Conservation (phyloP, 2,797 vertebrate species). For the Labroides dimidiatus region DNA sequence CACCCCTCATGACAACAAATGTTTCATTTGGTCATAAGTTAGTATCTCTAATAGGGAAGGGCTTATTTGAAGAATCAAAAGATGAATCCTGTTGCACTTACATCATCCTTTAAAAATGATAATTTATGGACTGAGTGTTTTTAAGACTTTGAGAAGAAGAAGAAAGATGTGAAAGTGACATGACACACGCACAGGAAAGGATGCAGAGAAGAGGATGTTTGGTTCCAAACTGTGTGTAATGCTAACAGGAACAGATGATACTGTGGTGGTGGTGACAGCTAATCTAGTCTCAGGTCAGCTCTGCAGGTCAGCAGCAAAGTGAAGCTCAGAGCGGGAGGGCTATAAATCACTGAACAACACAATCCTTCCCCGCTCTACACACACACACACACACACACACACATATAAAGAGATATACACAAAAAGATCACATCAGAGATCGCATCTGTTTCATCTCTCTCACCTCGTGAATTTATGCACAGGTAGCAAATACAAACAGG, state of each 20-base stretch:
- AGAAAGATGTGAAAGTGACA: conserved; percentile 27
- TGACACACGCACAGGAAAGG: conserved; percentile 25
- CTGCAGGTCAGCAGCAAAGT: conserved; percentile 63
- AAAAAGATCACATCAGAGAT: conserved; percentile 35
- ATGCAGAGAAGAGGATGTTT: conserved; percentile 29
- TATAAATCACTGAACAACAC: conserved; percentile 70
- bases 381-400: conserved; percentile 13
- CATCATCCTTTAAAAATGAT: neutral
- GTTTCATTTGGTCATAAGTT: neutral
- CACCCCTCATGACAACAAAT: neutral
- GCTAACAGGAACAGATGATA: conserved; percentile 68
- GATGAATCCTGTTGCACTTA: neutral
- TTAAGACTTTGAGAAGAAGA: conserved; percentile 10
- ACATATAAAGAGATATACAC: conserved; percentile 13
- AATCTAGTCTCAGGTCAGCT: conserved; percentile 67
- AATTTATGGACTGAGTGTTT: conserved; percentile 1
- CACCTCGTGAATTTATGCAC: conserved; percentile 25
- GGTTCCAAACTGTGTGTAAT: conserved; percentile 56
- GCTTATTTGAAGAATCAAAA: conserved; percentile 9
- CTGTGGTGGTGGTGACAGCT: conserved; percentile 66
- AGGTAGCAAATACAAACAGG: conserved; percentile 19
- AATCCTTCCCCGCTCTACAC: conserved; percentile 1
- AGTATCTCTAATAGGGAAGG: neutral
- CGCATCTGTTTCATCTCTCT: conserved; percentile 46
- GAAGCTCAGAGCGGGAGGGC: conserved; percentile 60